Evolutionary conservation across 2,888 invertebrate genomes (phyloP).

Genomic region (Oligia latruncula): DNA sequence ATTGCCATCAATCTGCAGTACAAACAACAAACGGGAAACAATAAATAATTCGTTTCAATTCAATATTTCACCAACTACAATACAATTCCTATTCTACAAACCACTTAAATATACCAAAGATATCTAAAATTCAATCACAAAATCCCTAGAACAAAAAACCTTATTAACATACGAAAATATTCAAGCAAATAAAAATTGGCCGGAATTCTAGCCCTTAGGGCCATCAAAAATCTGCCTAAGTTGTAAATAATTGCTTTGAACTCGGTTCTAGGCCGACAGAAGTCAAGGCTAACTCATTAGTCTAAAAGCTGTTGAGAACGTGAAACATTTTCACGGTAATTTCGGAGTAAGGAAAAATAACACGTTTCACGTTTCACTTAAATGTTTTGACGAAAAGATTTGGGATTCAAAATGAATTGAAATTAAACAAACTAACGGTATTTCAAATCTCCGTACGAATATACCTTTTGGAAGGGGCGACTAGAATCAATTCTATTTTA

Average conservation of each 20-base stretch:
- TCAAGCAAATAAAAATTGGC: conserved; percentile 34
- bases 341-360: conserved; percentile 33
- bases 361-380: background rate
- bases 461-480: no score
- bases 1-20: background rate
- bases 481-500: no score
- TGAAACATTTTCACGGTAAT: conserved; percentile 47
- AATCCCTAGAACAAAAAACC: conserved; percentile 33
- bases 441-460: no score
- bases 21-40: background rate
- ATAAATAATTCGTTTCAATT: background rate
- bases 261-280: conserved; percentile 47
- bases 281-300: conserved; percentile 64
- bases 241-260: conserved; percentile 58
- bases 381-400: background rate
- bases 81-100: background rate
- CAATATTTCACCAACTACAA: background rate
- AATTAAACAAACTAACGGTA: no score
- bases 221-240: conserved; percentile 51
- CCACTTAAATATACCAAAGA: background rate
- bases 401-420: no score
- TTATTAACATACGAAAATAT: conserved; percentile 42
- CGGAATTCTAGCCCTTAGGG: conserved; percentile 26
- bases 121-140: conserved; percentile 10
- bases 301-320: conserved; percentile 59